Percentiles rank a stretch among this genome's conserved stretches.
These are phyloP conservation scores for Brevimyrus niger DNA, from an alignment of 2,113 vertebrate genomes.

Conservation along the genomic window DNA sequence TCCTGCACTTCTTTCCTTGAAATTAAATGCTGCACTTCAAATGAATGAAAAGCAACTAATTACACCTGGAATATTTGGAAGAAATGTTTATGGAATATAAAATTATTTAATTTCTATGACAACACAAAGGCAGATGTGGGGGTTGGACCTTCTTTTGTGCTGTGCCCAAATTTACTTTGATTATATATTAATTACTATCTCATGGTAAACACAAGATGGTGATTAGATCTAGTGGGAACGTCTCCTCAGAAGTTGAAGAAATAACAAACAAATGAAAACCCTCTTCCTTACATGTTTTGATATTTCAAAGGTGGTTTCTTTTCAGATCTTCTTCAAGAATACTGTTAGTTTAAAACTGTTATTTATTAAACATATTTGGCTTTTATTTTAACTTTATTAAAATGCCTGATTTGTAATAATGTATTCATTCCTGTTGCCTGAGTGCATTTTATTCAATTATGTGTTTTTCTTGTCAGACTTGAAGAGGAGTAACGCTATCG, in stretches of 20 bases:
- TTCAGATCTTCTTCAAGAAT: conserved; percentile 62
- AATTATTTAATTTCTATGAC: conserved; percentile 55
- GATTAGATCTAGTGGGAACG: conserved; percentile 57
- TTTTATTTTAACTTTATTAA: conserved; percentile 53
- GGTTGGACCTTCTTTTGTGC: conserved; percentile 60
- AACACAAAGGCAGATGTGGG: conserved; percentile 51
- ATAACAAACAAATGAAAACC: conserved; percentile 57
- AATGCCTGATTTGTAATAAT: conserved; percentile 58
- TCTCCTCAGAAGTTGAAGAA: conserved; percentile 46
- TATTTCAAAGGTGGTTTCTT: conserved; percentile 45
- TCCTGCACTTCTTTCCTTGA: background rate
- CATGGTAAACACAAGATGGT: conserved; percentile 52
- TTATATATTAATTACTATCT: conserved; percentile 73
- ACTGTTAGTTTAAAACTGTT: conserved; percentile 60
- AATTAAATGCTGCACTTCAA: conserved; percentile 39
- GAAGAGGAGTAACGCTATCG: conserved; percentile 59
- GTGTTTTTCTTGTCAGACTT: conserved; percentile 71
- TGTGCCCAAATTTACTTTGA: conserved; percentile 66
- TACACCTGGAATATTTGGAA: conserved; percentile 45
- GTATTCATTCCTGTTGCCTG: conserved; percentile 44
- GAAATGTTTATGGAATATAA: conserved; percentile 34
- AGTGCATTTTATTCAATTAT: conserved; percentile 45
- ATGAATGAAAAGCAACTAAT: conserved; percentile 51
- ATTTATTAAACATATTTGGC: conserved; percentile 55
- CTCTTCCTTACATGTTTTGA: conserved; percentile 57